These are phyloP conservation scores for Leptothorax acervorum DNA, from an alignment of 2,888 invertebrate species.

Conservation along the genomic window DNA sequence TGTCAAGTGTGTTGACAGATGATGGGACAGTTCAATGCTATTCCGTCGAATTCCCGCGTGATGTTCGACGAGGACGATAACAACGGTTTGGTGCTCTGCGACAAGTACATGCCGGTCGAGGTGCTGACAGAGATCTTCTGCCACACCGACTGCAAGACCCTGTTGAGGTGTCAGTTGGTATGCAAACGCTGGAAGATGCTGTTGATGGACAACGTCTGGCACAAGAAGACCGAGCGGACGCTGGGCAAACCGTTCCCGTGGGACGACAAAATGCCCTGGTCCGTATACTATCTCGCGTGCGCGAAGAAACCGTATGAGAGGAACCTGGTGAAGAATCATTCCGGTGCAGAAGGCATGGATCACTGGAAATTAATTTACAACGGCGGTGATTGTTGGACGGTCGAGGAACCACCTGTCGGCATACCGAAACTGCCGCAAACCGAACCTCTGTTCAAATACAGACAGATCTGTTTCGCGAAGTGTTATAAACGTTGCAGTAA, in stretches of 20 bases:
- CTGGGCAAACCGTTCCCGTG: constrained; percentile 75
- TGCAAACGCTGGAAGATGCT: constrained; percentile 86
- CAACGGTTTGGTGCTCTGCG: constrained; percentile 84
- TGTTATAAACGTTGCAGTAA: constrained; percentile 86
- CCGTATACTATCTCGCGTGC: constrained; percentile 85
- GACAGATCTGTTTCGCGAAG: constrained; percentile 87
- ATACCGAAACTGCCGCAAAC: constrained; percentile 84
- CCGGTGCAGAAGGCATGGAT: constrained; percentile 83
- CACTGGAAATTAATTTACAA: constrained; percentile 82
- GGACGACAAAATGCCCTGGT: constrained; percentile 83
- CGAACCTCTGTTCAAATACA: constrained; percentile 84
- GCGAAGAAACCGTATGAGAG: constrained; percentile 84
- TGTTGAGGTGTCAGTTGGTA: constrained; percentile 85
- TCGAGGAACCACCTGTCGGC: constrained; percentile 86
- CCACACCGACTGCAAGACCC: constrained; percentile 82
- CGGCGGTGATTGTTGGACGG: constrained; percentile 78
- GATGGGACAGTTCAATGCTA: constrained; percentile 63
- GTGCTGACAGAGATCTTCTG: constrained; percentile 84
- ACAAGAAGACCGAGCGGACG: constrained; percentile 82
- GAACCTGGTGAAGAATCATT: constrained; percentile 87
- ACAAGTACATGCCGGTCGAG: constrained; percentile 86
- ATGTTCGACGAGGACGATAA: constrained; percentile 49
- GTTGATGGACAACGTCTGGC: constrained; percentile 84
- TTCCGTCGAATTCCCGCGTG: too few relatives aligned
- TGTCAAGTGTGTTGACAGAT: constrained; percentile 5